Evolutionary conservation across 2,888 invertebrate genomes (phyloP).

Genomic region (Tiliacea citrago): DNA sequence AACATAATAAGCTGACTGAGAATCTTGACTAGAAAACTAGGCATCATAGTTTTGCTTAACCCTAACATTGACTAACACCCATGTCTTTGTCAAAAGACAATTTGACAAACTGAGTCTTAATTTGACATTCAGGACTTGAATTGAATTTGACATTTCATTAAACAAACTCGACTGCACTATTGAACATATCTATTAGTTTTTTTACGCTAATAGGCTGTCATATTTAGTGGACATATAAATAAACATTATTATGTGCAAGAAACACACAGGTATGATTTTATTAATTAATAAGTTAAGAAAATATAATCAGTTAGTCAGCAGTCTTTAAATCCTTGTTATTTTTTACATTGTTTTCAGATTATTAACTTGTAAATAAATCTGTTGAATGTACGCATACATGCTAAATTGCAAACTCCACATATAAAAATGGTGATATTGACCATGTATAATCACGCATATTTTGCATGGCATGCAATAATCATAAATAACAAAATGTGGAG

Average conservation of each 20-base stretch:
- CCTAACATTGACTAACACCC: constrained; percentile 36
- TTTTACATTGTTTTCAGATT: constrained; percentile 13
- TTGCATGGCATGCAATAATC: constrained; percentile 1
- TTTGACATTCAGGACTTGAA: constrained; percentile 54
- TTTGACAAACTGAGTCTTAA: constrained; percentile 41
- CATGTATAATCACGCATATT: background rate
- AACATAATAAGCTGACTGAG: constrained; percentile 58
- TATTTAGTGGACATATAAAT: constrained; percentile 54
- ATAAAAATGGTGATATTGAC: background rate
- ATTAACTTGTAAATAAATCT: constrained; percentile 55
- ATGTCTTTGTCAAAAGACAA: constrained; percentile 44
- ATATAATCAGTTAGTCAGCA: constrained; percentile 17
- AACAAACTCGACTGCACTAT: constrained; percentile 71
- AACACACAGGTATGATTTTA: constrained; percentile 52
- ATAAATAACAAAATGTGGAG: constrained; percentile 16
- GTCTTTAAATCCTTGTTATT: constrained; percentile 1
- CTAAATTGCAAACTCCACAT: constrained; percentile 23
- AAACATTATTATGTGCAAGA: constrained; percentile 45
- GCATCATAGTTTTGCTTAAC: constrained; percentile 58
- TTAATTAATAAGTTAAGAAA: constrained; percentile 14
- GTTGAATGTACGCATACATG: constrained; percentile 15
- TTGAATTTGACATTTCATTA: constrained; percentile 59
- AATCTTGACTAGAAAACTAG: constrained; percentile 43
- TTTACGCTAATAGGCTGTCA: constrained; percentile 68
- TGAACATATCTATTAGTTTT: constrained; percentile 79